Conservation (phyloP, 2,888 invertebrate genomes). For the Belgica antarctica region DNA sequence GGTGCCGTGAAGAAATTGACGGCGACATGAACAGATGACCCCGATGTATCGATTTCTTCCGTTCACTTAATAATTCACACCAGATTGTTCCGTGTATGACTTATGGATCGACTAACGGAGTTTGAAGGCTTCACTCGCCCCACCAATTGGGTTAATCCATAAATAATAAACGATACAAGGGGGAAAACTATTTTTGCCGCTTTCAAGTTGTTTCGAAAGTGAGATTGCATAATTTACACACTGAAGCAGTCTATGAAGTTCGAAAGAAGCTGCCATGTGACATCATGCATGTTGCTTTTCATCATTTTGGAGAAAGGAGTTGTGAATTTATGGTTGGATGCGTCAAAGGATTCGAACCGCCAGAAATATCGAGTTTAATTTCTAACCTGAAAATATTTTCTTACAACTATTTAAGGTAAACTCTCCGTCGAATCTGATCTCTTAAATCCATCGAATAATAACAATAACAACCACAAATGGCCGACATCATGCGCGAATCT, state of each 20-base stretch:
- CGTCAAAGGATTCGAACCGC: no score
- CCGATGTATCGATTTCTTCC: conserved; percentile 3
- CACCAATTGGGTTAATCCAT: background rate
- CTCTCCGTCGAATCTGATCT: conserved; percentile 46
- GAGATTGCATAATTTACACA: conserved; percentile 2
- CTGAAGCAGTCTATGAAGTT: background rate
- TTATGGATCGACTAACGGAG: conserved; percentile 5
- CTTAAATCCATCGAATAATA: conserved; percentile 45
- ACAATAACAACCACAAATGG: conserved; percentile 46
- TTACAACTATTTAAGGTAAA: conserved; percentile 45
- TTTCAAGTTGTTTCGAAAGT: background rate
- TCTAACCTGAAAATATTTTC: conserved; percentile 8
- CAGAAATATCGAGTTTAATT: background rate
- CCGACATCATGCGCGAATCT: conserved; percentile 46
- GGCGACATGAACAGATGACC: conserved; percentile 14
- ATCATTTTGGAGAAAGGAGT: no score
- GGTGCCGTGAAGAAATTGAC: conserved; percentile 3
- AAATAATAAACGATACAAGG: conserved; percentile 6
- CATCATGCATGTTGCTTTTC: background rate
- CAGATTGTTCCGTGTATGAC: conserved; percentile 12
- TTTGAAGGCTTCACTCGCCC: background rate
- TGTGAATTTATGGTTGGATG: no score
- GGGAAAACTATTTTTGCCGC: background rate
- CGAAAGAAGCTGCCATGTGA: background rate
- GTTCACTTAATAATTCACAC: conserved; percentile 7